Percentiles rank a stretch among this genome's conserved stretches.
phyloP scores from a whole-genome alignment of 2,113 vertebrate genomes.

The Tympanuchus pallidicinctus region DNA sequence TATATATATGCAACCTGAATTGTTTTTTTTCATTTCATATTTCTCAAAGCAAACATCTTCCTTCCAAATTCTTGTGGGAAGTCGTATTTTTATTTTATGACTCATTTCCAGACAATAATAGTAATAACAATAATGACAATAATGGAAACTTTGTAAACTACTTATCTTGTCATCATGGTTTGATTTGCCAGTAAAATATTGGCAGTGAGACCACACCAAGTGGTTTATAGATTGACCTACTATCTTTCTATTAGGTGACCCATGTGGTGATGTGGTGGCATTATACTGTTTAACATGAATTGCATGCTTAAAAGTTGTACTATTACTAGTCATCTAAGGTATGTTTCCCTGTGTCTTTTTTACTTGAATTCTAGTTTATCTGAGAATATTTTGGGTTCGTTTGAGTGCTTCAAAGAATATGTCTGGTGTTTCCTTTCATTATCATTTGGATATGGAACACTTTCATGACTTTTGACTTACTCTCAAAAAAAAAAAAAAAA shows the following conservation, averaged over 20 bases:
- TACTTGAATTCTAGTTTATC: not conserved
- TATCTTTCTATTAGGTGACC: not conserved
- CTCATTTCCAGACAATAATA: not conserved
- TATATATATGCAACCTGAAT: not conserved
- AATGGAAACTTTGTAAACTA: not conserved
- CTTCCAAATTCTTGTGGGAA: not conserved
- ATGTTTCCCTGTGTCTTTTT: not conserved
- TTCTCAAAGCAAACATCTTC: not conserved
- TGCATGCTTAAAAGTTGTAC: slow-evolving; percentile 9
- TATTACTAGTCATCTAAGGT: not conserved
- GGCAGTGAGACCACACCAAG: not conserved
- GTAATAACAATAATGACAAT: too few species aligned
- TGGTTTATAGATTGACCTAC: not conserved
- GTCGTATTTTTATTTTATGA: not conserved
- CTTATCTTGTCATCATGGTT: not conserved
- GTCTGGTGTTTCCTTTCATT: not conserved
- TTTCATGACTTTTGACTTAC: not conserved
- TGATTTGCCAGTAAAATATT: not conserved
- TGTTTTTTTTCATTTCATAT: not conserved
- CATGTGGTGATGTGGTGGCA: not conserved
- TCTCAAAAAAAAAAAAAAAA: not conserved
- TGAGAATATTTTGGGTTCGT: not conserved
- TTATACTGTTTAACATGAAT: slow-evolving; percentile 7
- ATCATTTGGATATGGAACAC: not conserved
- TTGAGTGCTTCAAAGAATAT: not conserved